These are phyloP conservation scores for Cetoscarus ocellatus DNA, from an alignment of 2,797 vertebrate genomes.

Conservation along the genomic window DNA sequence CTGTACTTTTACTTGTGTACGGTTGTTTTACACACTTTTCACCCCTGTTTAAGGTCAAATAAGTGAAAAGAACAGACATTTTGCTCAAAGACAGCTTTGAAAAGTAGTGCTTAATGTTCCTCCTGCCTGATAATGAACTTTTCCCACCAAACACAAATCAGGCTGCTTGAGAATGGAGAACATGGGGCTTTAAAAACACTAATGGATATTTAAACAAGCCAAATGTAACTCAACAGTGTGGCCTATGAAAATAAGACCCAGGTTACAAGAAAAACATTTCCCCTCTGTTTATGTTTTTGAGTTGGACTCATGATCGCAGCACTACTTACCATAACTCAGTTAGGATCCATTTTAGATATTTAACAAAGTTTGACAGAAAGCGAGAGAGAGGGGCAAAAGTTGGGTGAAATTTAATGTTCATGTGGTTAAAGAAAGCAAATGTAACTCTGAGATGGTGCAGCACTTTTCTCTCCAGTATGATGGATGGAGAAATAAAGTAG, in stretches of 20 bases:
- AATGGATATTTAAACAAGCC: neutral
- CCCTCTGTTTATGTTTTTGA: neutral
- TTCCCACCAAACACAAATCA: neutral
- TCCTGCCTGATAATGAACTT: neutral
- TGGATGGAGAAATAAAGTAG: slow-evolving; percentile 9
- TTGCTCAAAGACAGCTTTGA: too few relatives aligned
- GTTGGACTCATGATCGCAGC: slow-evolving; percentile 14
- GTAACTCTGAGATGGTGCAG: neutral
- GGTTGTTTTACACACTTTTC: too few relatives aligned
- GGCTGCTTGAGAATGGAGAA: neutral
- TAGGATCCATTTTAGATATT: slow-evolving; percentile 17
- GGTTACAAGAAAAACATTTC: neutral
- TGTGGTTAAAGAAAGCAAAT: neutral
- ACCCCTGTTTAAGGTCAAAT: too few relatives aligned
- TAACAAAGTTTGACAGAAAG: slow-evolving; percentile 2
- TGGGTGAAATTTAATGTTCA: neutral
- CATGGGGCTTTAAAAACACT: neutral
- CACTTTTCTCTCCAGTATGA: neutral
- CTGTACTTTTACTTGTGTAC: too few relatives aligned
- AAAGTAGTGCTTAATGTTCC: neutral
- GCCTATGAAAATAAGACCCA: slow-evolving; percentile 9
- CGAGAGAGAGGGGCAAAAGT: slow-evolving; percentile 16
- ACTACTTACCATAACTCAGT: slow-evolving; percentile 14
- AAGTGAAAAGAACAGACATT: too few relatives aligned
- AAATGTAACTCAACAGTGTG: neutral